These are phyloP conservation scores for Cosmopolites sordidus DNA, from an alignment of 2,888 invertebrate genomes.

Conservation along the genomic window DNA sequence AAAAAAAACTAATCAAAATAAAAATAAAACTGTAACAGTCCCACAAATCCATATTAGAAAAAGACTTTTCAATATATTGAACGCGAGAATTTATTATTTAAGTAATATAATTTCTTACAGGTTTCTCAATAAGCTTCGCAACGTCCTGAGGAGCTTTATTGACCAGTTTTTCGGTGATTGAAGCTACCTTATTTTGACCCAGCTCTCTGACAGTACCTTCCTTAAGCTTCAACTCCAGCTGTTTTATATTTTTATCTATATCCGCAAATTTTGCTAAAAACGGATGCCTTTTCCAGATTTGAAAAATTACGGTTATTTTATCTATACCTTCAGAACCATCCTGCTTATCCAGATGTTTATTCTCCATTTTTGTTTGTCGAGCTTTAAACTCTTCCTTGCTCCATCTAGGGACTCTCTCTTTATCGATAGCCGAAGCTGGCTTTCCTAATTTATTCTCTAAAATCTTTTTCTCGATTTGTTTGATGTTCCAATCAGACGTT, in stretches of 20 bases:
- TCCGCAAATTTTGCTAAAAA: conserved; percentile 62
- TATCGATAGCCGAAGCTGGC: conserved; percentile 52
- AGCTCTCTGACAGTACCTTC: conserved; percentile 70
- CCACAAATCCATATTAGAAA: too few relatives aligned
- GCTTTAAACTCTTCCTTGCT: conserved; percentile 77
- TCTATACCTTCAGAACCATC: conserved; percentile 51
- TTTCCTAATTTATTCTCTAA: conserved; percentile 61
- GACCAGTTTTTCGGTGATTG: conserved; percentile 74
- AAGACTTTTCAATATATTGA: neutral
- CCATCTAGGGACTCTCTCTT: conserved; percentile 83
- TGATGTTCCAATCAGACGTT: conserved; percentile 86
- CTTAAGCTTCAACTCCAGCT: conserved; percentile 67
- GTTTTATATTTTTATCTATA: conserved; percentile 68
- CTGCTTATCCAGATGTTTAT: conserved; percentile 58
- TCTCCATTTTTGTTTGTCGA: conserved; percentile 65
- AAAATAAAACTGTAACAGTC: too few relatives aligned
- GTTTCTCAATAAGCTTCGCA: conserved; percentile 46
- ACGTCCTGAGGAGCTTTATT: conserved; percentile 45
- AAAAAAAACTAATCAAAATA: too few relatives aligned
- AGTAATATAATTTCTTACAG: conserved; percentile 49
- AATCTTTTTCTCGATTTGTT: conserved; percentile 86
- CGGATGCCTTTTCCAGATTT: too few relatives aligned
- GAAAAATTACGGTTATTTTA: neutral
- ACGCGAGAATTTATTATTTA: neutral
- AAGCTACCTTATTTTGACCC: conserved; percentile 76